Evolutionary conservation across 2,888 invertebrate species (phyloP).

Genomic region (Bursaphelenchus okinawaensis): DNA sequence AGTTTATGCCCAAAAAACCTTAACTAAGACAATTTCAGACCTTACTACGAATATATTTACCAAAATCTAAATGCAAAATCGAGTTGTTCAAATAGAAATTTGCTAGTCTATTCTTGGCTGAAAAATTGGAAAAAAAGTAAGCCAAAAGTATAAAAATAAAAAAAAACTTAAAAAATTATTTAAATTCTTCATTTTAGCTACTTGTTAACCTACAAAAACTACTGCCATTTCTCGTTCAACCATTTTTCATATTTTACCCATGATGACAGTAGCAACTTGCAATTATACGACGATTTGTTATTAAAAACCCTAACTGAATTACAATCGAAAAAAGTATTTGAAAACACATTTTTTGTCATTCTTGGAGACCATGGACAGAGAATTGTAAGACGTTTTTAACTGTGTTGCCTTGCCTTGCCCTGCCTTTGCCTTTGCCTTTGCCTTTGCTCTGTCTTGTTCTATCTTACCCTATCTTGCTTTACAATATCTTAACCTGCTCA

Average conservation of each 20-base stretch:
- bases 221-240: slow-evolving; percentile 59
- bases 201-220: slow-evolving; percentile 40
- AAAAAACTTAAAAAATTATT: neutral
- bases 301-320: slow-evolving; percentile 22
- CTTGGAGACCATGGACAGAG: slow-evolving; percentile 61
- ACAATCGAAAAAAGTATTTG: slow-evolving; percentile 18
- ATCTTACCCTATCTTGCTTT: too few species aligned
- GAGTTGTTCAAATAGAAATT: slow-evolving; percentile 27
- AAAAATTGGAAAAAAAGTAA: slow-evolving; percentile 53
- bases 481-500: too few species aligned
- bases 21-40: too few species aligned
- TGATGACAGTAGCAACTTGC: slow-evolving; percentile 57
- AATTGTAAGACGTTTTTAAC: slow-evolving; percentile 44
- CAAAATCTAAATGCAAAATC: slow-evolving; percentile 21
- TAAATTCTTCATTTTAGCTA: slow-evolving; percentile 29
- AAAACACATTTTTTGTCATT: slow-evolving; percentile 46
- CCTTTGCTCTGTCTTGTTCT: too few species aligned
- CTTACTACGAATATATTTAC: neutral
- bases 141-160: neutral
- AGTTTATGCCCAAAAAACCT: too few species aligned
- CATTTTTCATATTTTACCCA: slow-evolving; percentile 59
- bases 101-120: slow-evolving; percentile 28
- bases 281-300: slow-evolving; percentile 24
- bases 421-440: too few species aligned
- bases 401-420: neutral